Evolutionary conservation across 2,888 invertebrate genomes (phyloP).

Genomic region (Nineta flava): DNA sequence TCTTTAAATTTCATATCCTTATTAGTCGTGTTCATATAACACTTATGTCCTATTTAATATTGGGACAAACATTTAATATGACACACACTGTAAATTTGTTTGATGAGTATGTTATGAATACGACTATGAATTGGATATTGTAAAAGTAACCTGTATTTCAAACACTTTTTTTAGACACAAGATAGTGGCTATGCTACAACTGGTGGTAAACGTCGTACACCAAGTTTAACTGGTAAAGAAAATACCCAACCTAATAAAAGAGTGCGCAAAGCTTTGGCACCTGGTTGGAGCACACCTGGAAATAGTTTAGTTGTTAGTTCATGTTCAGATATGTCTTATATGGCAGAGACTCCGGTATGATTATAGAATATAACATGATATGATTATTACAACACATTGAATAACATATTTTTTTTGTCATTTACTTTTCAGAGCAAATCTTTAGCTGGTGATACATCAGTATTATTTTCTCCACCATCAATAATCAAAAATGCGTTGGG

Average conservation of each 20-base stretch:
- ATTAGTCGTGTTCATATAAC: too few species aligned
- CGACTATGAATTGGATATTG: too few species aligned
- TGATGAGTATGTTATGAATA: too few species aligned
- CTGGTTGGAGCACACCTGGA: slow-evolving; percentile 41
- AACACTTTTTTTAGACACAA: slow-evolving; percentile 20
- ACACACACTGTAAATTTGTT: too few species aligned
- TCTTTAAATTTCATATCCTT: too few species aligned
- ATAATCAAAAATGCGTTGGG: slow-evolving; percentile 70
- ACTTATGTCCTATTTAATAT: too few species aligned
- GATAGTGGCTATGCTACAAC: slow-evolving; percentile 42
- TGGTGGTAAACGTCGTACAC: slow-evolving; percentile 24
- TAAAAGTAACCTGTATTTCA: too few species aligned
- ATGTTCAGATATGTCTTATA: slow-evolving; percentile 47
- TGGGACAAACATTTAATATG: too few species aligned
- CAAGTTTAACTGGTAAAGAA: slow-evolving; percentile 39
- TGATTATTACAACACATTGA: background rate
- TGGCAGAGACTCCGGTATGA: slow-evolving; percentile 63
- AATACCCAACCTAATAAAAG: slow-evolving; percentile 54
- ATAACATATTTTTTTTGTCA: slow-evolving; percentile 6
- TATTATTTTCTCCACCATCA: slow-evolving; percentile 73
- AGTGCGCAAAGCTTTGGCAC: slow-evolving; percentile 66
- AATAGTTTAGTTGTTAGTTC: slow-evolving; percentile 11
- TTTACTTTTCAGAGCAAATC: slow-evolving; percentile 60
- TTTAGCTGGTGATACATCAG: slow-evolving; percentile 57
- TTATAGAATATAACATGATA: background rate